phyloP scores from a whole-genome alignment of 2,888 invertebrate species.

The Rotaria sp. region DNA sequence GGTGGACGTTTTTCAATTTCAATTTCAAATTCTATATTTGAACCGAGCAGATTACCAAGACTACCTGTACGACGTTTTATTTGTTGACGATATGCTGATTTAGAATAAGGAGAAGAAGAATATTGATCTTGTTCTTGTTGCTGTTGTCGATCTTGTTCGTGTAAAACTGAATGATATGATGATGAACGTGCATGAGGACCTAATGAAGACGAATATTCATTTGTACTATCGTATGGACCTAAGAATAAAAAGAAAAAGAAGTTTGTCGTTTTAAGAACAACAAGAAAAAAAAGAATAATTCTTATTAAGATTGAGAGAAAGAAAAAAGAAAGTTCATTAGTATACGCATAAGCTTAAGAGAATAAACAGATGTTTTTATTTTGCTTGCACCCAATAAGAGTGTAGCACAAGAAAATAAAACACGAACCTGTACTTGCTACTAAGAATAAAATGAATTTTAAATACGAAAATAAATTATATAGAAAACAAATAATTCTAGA shows the following conservation, averaged over 20 bases:
- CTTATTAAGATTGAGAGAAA: background rate
- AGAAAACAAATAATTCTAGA: background rate
- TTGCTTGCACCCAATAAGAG: background rate
- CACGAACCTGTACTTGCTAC: background rate
- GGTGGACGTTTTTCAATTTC: slow-evolving; percentile 39
- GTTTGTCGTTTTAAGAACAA: background rate
- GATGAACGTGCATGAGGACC: background rate
- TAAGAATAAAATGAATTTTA: background rate
- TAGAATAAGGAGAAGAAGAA: background rate
- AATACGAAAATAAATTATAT: background rate
- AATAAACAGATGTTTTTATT: background rate
- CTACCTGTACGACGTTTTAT: background rate
- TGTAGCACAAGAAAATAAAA: background rate
- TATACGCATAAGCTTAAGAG: background rate
- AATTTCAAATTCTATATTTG: slow-evolving; percentile 35
- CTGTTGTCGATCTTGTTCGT: background rate
- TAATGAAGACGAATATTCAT: background rate
- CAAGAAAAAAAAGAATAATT: background rate
- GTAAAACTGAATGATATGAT: background rate
- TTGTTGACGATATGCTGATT: background rate
- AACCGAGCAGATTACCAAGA: background rate
- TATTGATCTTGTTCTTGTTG: background rate
- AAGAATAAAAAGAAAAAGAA: background rate
- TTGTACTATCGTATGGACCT: background rate
- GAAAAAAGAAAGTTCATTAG: background rate